phyloP scores from a whole-genome alignment of 2,113 vertebrate species.

The Rhipidura dahli region DNA sequence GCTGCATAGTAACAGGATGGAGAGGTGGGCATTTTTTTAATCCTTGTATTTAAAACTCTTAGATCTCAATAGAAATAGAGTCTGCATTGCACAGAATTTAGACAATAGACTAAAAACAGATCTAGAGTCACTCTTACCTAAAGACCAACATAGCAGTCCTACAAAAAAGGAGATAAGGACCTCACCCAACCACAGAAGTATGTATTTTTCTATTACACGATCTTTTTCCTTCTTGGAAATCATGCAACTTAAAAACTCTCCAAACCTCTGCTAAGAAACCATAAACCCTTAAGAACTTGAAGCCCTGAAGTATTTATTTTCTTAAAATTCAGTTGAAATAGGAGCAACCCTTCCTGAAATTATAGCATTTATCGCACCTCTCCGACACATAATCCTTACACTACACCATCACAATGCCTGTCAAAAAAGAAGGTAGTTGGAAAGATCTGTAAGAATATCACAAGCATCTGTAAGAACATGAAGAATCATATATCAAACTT shows the following conservation, averaged over 20 bases:
- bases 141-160: background rate
- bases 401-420: background rate
- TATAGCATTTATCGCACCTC: background rate
- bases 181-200: background rate
- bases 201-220: background rate
- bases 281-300: background rate
- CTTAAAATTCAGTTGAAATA: background rate
- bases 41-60: background rate
- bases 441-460: background rate
- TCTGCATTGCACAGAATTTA: background rate
- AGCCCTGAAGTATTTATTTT: background rate
- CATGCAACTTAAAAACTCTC: background rate
- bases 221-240: background rate
- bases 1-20: background rate
- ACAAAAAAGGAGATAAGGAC: background rate
- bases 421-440: background rate
- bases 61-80: background rate
- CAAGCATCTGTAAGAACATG: background rate
- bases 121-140: background rate
- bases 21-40: accelerated
- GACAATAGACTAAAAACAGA: background rate
- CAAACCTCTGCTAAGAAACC: background rate
- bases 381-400: background rate
- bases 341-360: background rate
- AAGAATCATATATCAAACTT: conserved; percentile 49